Percentiles rank a stretch among this genome's conserved stretches.
These are phyloP conservation scores for Balearica regulorum DNA, from an alignment of 2,797 vertebrate genomes.

Conservation along the genomic window DNA sequence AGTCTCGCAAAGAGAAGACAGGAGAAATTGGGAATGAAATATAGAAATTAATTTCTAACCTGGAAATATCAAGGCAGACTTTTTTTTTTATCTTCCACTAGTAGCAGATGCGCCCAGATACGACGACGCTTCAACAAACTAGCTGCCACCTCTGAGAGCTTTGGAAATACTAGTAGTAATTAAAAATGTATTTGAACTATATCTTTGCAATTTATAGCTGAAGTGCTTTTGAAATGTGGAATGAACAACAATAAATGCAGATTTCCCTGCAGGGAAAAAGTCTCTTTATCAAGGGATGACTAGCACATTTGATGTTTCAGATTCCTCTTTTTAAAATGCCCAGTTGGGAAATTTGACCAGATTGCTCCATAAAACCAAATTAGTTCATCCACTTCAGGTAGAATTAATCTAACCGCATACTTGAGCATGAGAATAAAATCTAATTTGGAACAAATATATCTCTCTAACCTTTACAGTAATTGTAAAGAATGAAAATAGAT, in stretches of 20 bases:
- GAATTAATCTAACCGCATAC: neutral
- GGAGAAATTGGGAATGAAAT: neutral
- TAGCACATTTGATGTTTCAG: neutral
- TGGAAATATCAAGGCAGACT: neutral
- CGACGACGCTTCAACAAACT: fast-evolving
- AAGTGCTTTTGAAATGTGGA: neutral
- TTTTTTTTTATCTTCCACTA: neutral
- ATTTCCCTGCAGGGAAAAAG: neutral
- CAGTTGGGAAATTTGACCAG: conserved; percentile 20
- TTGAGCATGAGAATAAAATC: conserved; percentile 11
- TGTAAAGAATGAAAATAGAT: conserved; percentile 20
- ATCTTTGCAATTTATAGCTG: neutral
- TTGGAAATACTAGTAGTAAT: neutral
- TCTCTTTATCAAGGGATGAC: neutral
- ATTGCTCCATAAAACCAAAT: conserved; percentile 29
- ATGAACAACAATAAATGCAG: neutral
- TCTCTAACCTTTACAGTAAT: conserved; percentile 18
- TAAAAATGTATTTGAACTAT: conserved; percentile 2
- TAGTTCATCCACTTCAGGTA: neutral
- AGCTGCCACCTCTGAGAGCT: neutral
- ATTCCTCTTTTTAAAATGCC: conserved; percentile 22
- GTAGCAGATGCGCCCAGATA: neutral
- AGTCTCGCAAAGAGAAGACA: neutral
- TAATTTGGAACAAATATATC: conserved; percentile 18
- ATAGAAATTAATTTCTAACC: neutral